Evolutionary conservation across 2,113 vertebrate species (phyloP).

Genomic region (Myotis lucifugus): DNA sequence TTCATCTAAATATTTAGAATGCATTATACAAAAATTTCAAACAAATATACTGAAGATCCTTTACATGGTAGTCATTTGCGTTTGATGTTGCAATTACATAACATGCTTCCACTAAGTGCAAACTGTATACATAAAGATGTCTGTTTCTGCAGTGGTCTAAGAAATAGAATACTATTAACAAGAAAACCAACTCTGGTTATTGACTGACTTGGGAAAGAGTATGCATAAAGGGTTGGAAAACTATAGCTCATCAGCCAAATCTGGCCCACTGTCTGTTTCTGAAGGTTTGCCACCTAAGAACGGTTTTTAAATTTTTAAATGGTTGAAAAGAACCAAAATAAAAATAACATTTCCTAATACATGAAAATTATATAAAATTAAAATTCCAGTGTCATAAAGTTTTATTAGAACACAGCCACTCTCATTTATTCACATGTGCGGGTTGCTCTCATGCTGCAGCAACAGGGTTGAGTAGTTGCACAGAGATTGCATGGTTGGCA

Average conservation of each 20-base stretch:
- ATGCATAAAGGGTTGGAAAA: not conserved
- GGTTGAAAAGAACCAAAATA: not conserved
- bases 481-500: not conserved
- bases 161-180: slow-evolving; percentile 44
- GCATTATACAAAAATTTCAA: not conserved
- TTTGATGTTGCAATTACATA: not conserved
- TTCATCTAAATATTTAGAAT: not conserved
- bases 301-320: slow-evolving; percentile 18
- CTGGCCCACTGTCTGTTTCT: not conserved
- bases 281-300: not conserved
- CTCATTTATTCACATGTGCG: not conserved
- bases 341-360: not conserved
- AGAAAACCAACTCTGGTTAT: not conserved
- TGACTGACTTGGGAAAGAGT: not conserved
- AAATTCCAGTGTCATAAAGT: not conserved
- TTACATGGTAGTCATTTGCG: slow-evolving; percentile 16
- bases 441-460: not conserved
- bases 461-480: not conserved
- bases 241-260: not conserved
- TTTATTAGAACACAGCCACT: not conserved
- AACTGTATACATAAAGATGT: not conserved
- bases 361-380: not conserved
- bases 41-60: not conserved
- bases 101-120: not conserved
- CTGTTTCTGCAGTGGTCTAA: not conserved